Percentiles rank a stretch among this genome's conserved stretches.
Evolutionary conservation across 1,140 invertebrate genomes (phyloP).

Genomic region (Hyposmocoma kahamanoa): DNA sequence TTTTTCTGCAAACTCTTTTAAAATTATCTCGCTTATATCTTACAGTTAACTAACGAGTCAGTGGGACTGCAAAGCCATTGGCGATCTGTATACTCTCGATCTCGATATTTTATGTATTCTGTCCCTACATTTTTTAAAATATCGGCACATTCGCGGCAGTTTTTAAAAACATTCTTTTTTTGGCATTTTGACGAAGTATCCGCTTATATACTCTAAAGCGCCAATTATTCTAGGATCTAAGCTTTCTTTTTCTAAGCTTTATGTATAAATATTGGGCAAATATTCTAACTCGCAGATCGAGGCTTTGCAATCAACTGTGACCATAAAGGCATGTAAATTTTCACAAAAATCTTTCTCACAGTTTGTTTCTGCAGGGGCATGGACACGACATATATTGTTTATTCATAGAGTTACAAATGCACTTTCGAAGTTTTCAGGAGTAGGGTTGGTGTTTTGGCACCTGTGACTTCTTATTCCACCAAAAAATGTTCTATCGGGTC

Average conservation of each 20-base stretch:
- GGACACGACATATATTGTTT: slow-evolving; percentile 16
- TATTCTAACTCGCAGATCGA: too few species aligned
- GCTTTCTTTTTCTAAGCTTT: too few species aligned
- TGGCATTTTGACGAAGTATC: slow-evolving; percentile 18
- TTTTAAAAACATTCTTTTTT: slow-evolving; percentile 18
- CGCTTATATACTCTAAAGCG: slow-evolving; percentile 13
- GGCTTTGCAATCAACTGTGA: slow-evolving; percentile 7
- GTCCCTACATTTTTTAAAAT: not conserved
- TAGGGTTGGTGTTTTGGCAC: slow-evolving; percentile 9
- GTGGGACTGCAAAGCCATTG: slow-evolving; percentile 22
- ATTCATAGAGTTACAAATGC: slow-evolving; percentile 13
- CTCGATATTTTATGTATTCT: slow-evolving; percentile 13
- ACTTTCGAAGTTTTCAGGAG: slow-evolving; percentile 8
- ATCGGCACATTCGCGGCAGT: slow-evolving; percentile 15
- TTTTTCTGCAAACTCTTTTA: slow-evolving; percentile 13
- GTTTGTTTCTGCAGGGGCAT: slow-evolving; percentile 13
- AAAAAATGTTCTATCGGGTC: slow-evolving; percentile 25
- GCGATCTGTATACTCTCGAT: slow-evolving; percentile 16
- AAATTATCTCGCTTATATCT: slow-evolving; percentile 13
- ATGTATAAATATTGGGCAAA: too few species aligned
- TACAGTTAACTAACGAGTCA: slow-evolving; percentile 6
- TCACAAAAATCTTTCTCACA: slow-evolving; percentile 21
- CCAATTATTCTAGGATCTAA: slow-evolving; percentile 13
- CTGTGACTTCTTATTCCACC: slow-evolving; percentile 20
- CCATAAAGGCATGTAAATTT: not conserved